A percentile compares a stretch with the other conserved stretches of the same genome.
phyloP scores from a whole-genome alignment of 2,888 invertebrate genomes.

The Auanema sp. region DNA sequence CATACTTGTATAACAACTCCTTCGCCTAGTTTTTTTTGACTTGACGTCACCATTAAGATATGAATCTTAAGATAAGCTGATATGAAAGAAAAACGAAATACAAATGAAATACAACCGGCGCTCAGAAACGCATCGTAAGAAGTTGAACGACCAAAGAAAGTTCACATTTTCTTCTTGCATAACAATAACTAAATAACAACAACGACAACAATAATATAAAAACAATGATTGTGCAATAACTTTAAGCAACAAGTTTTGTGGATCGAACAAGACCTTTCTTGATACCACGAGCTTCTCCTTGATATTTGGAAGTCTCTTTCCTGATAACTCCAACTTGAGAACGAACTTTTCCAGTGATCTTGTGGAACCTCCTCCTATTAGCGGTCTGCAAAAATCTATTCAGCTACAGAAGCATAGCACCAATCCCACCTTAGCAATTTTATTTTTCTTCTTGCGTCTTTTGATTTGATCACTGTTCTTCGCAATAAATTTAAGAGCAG shows the following conservation, averaged over 20 bases:
- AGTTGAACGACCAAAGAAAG: not conserved
- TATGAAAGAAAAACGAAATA: too few relatives aligned
- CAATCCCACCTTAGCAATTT: conserved; percentile 10
- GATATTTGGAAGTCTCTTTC: conserved; percentile 80
- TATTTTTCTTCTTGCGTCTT: not conserved
- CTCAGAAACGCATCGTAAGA: not conserved
- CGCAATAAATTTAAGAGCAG: too few relatives aligned
- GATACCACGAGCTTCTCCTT: conserved; percentile 91
- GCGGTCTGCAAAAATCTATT: conserved; percentile 30
- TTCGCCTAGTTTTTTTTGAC: too few relatives aligned
- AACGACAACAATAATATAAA: conserved; percentile 4
- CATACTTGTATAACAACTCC: too few relatives aligned
- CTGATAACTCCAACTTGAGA: conserved; percentile 69
- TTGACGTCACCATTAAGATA: too few relatives aligned
- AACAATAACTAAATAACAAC: conserved; percentile 18
- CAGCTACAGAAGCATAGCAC: not conserved
- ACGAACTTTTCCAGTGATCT: conserved; percentile 37
- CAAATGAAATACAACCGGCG: too few relatives aligned
- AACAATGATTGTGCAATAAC: conserved; percentile 4
- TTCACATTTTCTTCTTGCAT: not conserved
- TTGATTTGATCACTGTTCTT: not conserved
- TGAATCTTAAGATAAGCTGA: too few relatives aligned
- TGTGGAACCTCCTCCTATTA: conserved; percentile 33
- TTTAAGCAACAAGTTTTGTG: conserved; percentile 74
- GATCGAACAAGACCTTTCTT: conserved; percentile 85